A percentile compares a stretch with the other conserved stretches of the same genome.
These are phyloP conservation scores for Antedon mediterranea DNA, from an alignment of 53 echinoderm and acorn worm genomes.

Conservation along the genomic window DNA sequence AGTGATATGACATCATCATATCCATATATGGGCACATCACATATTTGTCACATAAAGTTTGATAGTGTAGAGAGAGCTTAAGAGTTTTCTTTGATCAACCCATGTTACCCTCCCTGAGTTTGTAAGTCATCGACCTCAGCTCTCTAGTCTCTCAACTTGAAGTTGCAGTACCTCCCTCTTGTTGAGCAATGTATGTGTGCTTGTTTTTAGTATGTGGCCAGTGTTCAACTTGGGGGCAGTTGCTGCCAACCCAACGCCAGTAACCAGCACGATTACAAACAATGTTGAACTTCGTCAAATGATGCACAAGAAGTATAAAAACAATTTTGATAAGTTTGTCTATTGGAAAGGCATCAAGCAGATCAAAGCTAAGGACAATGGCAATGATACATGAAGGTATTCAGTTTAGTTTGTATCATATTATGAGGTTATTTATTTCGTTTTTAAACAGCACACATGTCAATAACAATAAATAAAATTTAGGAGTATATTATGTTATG, in stretches of 20 bases:
- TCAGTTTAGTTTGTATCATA: too few species aligned
- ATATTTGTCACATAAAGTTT: too few species aligned
- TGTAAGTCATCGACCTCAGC: background rate
- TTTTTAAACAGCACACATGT: too few species aligned
- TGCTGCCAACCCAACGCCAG: constrained; percentile 64
- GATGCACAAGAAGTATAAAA: constrained; percentile 74
- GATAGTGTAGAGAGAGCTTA: too few species aligned
- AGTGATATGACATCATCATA: too few species aligned
- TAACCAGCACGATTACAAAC: constrained; percentile 43
- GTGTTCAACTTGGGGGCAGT: constrained; percentile 80
- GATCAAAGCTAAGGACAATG: constrained; percentile 39
- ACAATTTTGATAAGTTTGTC: constrained; percentile 74
- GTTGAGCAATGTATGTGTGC: background rate
- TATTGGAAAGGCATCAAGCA: constrained; percentile 92
- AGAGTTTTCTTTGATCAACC: background rate
- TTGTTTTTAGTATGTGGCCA: constrained; percentile 48
- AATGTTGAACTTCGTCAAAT: constrained; percentile 38
- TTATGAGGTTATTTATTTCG: too few species aligned
- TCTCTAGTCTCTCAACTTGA: background rate
- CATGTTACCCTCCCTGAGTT: background rate
- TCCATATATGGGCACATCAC: too few species aligned
- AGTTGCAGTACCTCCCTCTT: background rate
- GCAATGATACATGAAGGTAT: too few species aligned
- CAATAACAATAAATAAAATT: too few species aligned
- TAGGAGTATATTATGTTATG: too few species aligned